Evolutionary conservation across 2,797 vertebrate species (phyloP), one percentile per base, ranked within the genome.

Genomic region (Valencia hispanica): DNA sequence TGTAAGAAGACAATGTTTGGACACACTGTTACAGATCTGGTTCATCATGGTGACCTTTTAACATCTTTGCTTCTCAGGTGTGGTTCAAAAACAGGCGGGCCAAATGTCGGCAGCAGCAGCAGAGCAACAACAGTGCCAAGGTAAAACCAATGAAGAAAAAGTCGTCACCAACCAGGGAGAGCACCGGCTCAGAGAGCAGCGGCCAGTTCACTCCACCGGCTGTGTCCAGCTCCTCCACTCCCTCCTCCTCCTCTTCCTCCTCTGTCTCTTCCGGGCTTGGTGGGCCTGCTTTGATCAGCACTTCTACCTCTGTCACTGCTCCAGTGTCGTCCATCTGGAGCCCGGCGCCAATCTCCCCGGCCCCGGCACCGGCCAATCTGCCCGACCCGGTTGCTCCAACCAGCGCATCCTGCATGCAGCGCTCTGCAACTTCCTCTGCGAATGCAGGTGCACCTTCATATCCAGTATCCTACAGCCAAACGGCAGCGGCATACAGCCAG

Each of bases 71-170:
- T 80, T 78, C 47, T 74, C 91, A 99, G 98, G 98, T 99, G 22
- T 99, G 98, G 98, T 99, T 99, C 88, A 99, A 99, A 93, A 99
- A 99, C 94, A 91, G 98, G 0, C 94, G 98, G 0, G 98, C 98
- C 32, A 99, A 99, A 84, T 99, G 98, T 91, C 94, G 98, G 22
- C 98, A 99, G 92, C 97, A 97, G 93, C 95, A 95, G 80, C 96
- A 96, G 93, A 97, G 95, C 57, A 95, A 94, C 72, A 89, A 80
- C 69, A 95, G 92, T 59, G 86, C 94, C 86, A 99, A 99, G 92
- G 96, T 93, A 61, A 97, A 97, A 0, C 96, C 97, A 0, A 87
- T 95, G 73, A 99, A 99, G 95, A 99, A 99, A 94, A 99, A 99
- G 87, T 91, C 96, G 0, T 98, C 97, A 0, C 98, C 97, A 0